Conservation (phyloP, 2,888 invertebrate genomes). For the Rhopalosiphum nymphaeae region DNA sequence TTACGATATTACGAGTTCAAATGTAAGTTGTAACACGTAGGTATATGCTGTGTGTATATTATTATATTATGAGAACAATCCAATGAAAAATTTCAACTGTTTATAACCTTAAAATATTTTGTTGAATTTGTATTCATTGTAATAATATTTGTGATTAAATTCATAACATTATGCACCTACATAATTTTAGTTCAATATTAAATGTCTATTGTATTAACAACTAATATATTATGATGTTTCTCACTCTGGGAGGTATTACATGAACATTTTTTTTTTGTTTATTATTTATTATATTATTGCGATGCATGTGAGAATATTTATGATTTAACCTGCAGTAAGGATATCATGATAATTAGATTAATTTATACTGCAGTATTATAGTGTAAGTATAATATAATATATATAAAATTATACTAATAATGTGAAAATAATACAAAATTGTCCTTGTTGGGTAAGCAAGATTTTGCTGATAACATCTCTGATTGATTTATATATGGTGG, state of each 20-base stretch:
- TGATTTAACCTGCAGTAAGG: background rate
- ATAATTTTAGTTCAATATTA: background rate
- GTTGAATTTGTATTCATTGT: background rate
- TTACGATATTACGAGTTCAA: background rate
- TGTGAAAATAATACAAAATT: background rate
- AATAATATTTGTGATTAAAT: background rate
- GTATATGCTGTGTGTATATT: background rate
- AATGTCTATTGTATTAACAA: background rate
- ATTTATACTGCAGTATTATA: background rate
- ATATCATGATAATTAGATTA: background rate
- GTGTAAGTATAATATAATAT: too few species aligned
- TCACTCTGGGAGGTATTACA: background rate
- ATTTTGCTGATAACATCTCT: background rate
- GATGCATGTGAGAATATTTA: background rate
- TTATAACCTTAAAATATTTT: background rate
- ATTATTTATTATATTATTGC: background rate
- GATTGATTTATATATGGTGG: background rate
- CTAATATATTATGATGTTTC: background rate
- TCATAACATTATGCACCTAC: background rate
- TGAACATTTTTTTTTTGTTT: background rate
- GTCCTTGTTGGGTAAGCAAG: background rate
- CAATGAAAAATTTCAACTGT: background rate
- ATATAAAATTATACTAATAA: background rate
- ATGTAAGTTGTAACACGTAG: background rate
- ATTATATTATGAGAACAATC: background rate